Evolutionary conservation across 2,888 invertebrate species (phyloP).

Genomic region (Eledone cirrhosa): DNA sequence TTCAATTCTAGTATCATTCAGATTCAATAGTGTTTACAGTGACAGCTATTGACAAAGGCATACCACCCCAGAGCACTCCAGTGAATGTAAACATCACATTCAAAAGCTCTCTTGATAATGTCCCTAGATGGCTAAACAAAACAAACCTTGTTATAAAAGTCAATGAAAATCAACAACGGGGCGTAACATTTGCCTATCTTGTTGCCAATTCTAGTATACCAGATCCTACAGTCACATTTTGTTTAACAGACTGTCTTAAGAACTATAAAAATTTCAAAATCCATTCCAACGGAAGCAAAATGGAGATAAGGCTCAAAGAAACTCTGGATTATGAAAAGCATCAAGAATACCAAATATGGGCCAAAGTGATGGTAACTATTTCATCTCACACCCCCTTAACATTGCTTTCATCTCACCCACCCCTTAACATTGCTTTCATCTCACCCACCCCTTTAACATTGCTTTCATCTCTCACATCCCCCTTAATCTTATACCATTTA

Average conservation of each 20-base stretch:
- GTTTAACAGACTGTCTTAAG: background rate
- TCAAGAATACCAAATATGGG: constrained; percentile 46
- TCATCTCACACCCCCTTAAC: too few relatives aligned
- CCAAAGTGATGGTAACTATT: constrained; percentile 55
- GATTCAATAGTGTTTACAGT: background rate
- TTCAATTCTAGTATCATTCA: background rate
- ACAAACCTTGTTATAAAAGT: background rate
- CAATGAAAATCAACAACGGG: background rate
- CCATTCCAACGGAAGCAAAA: background rate
- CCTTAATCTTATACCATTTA: too few relatives aligned
- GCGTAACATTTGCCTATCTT: background rate
- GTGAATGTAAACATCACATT: too few relatives aligned
- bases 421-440: too few relatives aligned
- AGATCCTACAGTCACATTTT: background rate
- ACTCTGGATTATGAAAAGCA: constrained; percentile 52
- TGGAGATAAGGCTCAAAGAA: constrained; percentile 47
- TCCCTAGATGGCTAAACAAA: background rate
- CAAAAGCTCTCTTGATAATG: too few relatives aligned
- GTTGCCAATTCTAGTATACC: background rate
- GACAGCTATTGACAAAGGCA: background rate
- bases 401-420: too few relatives aligned
- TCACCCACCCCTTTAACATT: too few relatives aligned
- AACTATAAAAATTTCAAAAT: background rate
- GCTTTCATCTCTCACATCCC: too few relatives aligned
- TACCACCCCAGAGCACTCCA: background rate